A percentile compares a stretch with the other conserved stretches of the same genome.
These are phyloP conservation scores for Chionodraco myersi DNA, from an alignment of 2,113 vertebrate species.

Conservation along the genomic window DNA sequence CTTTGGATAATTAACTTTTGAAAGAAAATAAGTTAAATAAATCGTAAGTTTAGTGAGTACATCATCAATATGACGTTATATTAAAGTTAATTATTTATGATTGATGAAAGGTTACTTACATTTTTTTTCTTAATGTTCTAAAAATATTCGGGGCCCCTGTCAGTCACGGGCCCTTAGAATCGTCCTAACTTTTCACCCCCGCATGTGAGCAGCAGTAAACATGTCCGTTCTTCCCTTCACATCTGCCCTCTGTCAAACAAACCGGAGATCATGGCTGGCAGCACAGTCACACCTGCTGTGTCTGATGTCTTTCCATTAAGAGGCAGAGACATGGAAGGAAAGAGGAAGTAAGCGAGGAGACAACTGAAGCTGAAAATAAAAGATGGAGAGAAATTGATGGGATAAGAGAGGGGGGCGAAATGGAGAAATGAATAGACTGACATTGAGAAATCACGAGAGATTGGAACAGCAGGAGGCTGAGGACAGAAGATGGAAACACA, in stretches of 20 bases:
- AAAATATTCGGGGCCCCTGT: no score
- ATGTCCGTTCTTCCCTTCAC: neutral
- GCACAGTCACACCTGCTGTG: neutral
- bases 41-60: no score
- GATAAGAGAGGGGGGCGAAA: neutral
- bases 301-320: constrained; percentile 36
- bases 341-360: neutral
- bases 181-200: no score
- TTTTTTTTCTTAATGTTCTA: no score
- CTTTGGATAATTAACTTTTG: no score
- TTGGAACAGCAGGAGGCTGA: constrained; percentile 7
- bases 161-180: no score
- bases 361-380: constrained; percentile 42
- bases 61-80: no score
- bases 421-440: neutral
- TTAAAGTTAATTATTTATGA: no score
- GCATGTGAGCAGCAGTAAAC: neutral
- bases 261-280: constrained; percentile 2
- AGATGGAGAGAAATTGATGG: neutral
- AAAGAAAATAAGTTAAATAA: no score
- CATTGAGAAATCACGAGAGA: constrained; percentile 3
- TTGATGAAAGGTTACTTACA: no score
- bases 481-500: neutral
- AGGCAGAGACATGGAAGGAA: neutral
- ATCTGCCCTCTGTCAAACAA: constrained; percentile 4